These are phyloP conservation scores for Pseudoips prasinana DNA, from an alignment of 2,888 invertebrate genomes.

Conservation along the genomic window DNA sequence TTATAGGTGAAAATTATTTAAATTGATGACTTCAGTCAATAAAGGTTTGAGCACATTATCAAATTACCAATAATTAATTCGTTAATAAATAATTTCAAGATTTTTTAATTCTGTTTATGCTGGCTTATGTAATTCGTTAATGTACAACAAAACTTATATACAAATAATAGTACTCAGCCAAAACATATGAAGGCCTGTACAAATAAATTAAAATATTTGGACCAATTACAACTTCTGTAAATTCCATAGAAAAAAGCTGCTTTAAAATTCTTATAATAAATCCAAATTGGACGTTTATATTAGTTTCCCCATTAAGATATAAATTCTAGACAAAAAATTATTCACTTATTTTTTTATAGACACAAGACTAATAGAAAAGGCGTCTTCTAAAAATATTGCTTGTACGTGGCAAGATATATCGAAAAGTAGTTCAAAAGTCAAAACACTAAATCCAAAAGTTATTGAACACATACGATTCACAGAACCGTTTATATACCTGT, in stretches of 20 bases:
- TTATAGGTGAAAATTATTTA: constrained; percentile 62
- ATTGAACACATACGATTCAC: neutral
- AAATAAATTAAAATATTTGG: constrained; percentile 22
- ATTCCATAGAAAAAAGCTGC: constrained; percentile 16
- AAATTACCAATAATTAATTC: constrained; percentile 1
- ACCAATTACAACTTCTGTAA: constrained; percentile 20
- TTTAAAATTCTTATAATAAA: constrained; percentile 2
- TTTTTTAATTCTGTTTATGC: neutral
- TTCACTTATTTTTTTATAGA: too few species aligned
- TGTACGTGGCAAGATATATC: constrained; percentile 16
- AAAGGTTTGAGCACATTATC: constrained; percentile 17
- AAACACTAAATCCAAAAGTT: neutral
- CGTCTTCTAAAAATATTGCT: neutral
- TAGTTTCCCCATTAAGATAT: too few species aligned
- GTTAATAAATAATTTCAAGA: neutral
- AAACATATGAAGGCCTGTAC: constrained; percentile 76
- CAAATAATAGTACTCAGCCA: constrained; percentile 43
- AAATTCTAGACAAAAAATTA: too few species aligned
- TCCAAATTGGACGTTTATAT: too few species aligned
- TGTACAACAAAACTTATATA: constrained; percentile 9
- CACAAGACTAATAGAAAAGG: constrained; percentile 21
- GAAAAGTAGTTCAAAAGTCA: neutral
- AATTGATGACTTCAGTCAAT: constrained; percentile 30
- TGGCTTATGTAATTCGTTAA: constrained; percentile 7
- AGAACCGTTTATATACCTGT: neutral